These are phyloP conservation scores for Ficedula albicollis DNA, from an alignment of 2,797 vertebrate genomes.

Conservation along the genomic window DNA sequence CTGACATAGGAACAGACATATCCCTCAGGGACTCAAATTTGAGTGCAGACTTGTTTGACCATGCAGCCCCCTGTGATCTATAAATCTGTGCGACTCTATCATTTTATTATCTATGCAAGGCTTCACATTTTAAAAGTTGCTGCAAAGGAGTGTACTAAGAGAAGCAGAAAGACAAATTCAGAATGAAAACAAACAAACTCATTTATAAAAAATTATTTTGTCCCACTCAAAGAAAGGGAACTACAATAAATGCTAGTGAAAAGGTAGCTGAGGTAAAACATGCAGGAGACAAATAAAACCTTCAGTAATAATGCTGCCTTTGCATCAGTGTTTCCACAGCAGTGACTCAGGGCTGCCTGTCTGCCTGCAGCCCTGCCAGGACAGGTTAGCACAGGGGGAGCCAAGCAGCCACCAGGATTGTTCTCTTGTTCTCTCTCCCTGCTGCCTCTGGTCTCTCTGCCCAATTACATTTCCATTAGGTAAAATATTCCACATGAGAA, in stretches of 20 bases:
- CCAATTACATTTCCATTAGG: not conserved
- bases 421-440: not conserved
- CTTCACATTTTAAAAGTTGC: not conserved
- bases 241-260: not conserved
- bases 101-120: not conserved
- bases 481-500: not conserved
- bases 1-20: not conserved
- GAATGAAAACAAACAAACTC: not conserved
- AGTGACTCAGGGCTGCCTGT: not conserved
- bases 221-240: not conserved
- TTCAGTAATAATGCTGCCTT: not conserved
- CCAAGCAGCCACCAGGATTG: not conserved
- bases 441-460: not conserved
- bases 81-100: not conserved
- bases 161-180: not conserved
- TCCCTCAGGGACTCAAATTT: not conserved
- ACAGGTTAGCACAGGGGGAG: not conserved
- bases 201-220: not conserved
- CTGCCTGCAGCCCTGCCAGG: not conserved
- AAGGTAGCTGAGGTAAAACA: not conserved
- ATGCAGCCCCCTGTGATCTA: not conserved
- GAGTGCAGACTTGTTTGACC: not conserved
- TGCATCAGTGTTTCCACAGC: constrained; percentile 25
- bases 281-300: not conserved
- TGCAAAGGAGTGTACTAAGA: not conserved